These are phyloP conservation scores for Subacronicta megacephala DNA, from an alignment of 2,888 invertebrate species.

Conservation along the genomic window DNA sequence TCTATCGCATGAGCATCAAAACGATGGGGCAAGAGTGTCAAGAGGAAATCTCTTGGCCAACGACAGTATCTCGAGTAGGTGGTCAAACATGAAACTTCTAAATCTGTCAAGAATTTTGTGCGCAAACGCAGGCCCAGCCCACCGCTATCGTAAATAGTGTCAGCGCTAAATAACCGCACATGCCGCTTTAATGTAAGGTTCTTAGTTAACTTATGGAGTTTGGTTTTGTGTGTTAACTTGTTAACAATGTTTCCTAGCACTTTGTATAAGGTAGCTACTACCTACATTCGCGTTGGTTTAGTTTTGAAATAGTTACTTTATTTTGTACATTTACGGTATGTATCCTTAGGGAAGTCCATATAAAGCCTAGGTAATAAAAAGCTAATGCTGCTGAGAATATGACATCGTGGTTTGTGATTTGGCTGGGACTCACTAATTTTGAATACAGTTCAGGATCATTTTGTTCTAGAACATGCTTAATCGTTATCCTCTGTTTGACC, in stretches of 20 bases:
- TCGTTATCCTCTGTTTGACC: too few species aligned
- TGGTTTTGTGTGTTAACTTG: conserved; percentile 22
- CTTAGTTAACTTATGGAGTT: conserved; percentile 35
- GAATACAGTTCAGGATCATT: too few species aligned
- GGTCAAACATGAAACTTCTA: conserved; percentile 15
- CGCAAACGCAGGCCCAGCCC: conserved; percentile 41
- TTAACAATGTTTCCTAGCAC: conserved; percentile 24
- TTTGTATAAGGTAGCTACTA: conserved; percentile 5
- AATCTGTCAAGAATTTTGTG: conserved; percentile 1
- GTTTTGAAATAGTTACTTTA: conserved; percentile 15
- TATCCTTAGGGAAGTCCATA: too few species aligned
- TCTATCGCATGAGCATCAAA: too few species aligned
- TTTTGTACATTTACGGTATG: too few species aligned
- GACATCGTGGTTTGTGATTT: too few species aligned
- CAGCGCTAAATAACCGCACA: conserved; percentile 51
- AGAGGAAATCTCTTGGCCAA: background rate
- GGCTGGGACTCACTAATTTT: too few species aligned
- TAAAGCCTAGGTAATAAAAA: too few species aligned
- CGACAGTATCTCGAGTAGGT: background rate
- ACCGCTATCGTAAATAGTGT: conserved; percentile 48
- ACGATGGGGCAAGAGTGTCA: too few species aligned
- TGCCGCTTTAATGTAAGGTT: conserved; percentile 38
- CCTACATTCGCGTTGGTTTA: background rate
- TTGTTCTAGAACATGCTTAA: too few species aligned
- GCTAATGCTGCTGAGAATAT: too few species aligned